Evolutionary conservation across 2,888 invertebrate genomes (phyloP).

Genomic region (Artemia sp.): DNA sequence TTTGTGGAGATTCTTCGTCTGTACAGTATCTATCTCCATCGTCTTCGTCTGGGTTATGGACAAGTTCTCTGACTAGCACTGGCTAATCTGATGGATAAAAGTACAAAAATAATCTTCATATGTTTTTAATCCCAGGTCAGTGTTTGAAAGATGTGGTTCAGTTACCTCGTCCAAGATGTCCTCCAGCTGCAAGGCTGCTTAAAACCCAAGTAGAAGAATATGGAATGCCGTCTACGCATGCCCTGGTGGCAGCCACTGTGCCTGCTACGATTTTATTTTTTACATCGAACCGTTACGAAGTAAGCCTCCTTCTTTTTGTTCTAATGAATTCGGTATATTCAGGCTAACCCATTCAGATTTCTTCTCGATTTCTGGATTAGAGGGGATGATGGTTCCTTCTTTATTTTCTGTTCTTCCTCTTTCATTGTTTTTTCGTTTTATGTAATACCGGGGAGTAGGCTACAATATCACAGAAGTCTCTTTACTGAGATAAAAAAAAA

Average conservation of each 20-base stretch:
- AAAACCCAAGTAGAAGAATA: conserved; percentile 77
- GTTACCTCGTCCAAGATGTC: conserved; percentile 65
- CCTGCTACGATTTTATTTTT: conserved; percentile 67
- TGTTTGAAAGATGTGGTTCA: conserved; percentile 68
- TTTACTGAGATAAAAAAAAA: too few species aligned
- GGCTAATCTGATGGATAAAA: not conserved
- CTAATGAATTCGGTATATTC: not conserved
- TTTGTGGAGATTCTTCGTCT: not conserved
- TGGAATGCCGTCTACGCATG: conserved; percentile 89
- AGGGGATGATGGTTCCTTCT: too few species aligned
- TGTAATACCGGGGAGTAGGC: too few species aligned
- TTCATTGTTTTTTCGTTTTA: too few species aligned
- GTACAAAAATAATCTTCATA: not conserved
- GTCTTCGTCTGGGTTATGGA: not conserved
- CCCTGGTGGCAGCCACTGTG: conserved; percentile 73
- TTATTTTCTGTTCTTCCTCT: too few species aligned
- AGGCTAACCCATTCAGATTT: not conserved
- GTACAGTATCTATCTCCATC: not conserved
- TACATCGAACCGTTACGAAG: conserved; percentile 58
- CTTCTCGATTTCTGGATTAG: too few species aligned
- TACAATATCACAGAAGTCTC: too few species aligned
- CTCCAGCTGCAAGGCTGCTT: conserved; percentile 65
- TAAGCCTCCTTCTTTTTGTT: conserved; percentile 27
- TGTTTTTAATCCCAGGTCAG: conserved; percentile 43
- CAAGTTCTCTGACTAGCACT: not conserved